Base-by-base conservation (phyloP, 2,888 invertebrate genomes). In the Galerucella calmariensis region DNA sequence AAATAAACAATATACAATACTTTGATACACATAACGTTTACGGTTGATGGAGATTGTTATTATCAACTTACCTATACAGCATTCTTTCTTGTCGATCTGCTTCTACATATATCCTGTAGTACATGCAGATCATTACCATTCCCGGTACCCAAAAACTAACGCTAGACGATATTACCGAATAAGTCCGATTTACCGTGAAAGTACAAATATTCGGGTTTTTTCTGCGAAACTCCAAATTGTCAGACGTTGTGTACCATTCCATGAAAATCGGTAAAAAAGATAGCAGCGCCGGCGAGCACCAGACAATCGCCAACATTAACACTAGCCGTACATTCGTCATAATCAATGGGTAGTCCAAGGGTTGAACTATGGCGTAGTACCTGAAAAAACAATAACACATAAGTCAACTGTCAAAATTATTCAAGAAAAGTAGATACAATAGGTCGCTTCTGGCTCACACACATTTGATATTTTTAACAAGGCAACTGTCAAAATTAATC, bases 121-220 rank as follows among this genome's bases (percentile, higher is more conserved):
- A 97, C 93, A 96, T 97, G 83, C 92, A 93, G 81, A 97, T 91
- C 97, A 97, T 97, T 75, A 97, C 95, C 85, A 96, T 93, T 61
- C 96, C 96, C 0, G 97, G 97, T 77, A 96, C 93, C 97, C 97
- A 97, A 87, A 97, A 97, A 86, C 96, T 96, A 81, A 97, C 94
- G 87, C 95, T 93, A 80, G 95, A 96, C 71, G 96, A 96, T 77
- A 97, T 91, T 81, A 97, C 92, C 69, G 96, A 95, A 82, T 97
- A 97, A 75, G 93, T 91, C 87, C 92, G 93, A 88, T 97, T 97
- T 84, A 96, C 96, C 78, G 92, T 92, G 85, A 96, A 96, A 85
- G 92, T 91, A 88, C 96, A 97, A 75, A 92, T 90, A 83, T 92
- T 91, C 1, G 94, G 93, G 84, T 93, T 91, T 80, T 89, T 89